Base-by-base conservation (phyloP, 2,888 invertebrate species). In the Sylvicola cinctus region DNA sequence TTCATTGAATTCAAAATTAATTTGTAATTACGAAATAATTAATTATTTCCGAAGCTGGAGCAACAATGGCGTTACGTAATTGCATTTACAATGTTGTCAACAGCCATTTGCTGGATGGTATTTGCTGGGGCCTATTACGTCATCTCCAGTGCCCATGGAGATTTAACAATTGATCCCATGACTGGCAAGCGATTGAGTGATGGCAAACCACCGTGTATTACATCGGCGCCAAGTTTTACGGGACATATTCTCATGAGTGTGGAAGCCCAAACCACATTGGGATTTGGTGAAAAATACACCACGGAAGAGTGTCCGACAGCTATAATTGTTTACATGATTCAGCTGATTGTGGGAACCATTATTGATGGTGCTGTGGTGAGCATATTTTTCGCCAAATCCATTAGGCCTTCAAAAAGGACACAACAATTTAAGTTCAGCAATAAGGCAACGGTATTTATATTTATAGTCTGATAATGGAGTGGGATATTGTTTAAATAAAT, bases 261-360 rank as follows among this genome's bases (percentile, higher is more conserved):
- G 38, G 88, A 90, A 54, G 85, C 84, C 1, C 84, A 85, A 60
- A 69, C 70, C 47, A 71, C 84, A 1, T 81, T 85, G 27, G 88
- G 87, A 1, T 88, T 84, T 49, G 87, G 87, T 2, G 69, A 69
- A 13, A 65, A 85, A 38, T 77, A 69, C 49, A 79, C 81, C 0
- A 83, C 74, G 17, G 79, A 81, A 43, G 74, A 83, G 48, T 90
- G 88, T 49, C 78, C 83, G 0, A 81, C 83, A 54, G 83, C 80
- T 0, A 73, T 83, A 33, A 70, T 83, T 39, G 61, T 85, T 11
- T 73, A 88, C 64, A 77, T 81, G 35, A 54, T 81, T 42, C 87
- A 88, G 63, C 80, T 81, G 42, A 67, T 75, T 40, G 61, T 70
- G 31, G 76, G 77, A 2, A 68, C 58, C 3, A 50, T 50, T 25